Conservation (phyloP, 2,797 vertebrate genomes). For the Sebastes alutus region DNA sequence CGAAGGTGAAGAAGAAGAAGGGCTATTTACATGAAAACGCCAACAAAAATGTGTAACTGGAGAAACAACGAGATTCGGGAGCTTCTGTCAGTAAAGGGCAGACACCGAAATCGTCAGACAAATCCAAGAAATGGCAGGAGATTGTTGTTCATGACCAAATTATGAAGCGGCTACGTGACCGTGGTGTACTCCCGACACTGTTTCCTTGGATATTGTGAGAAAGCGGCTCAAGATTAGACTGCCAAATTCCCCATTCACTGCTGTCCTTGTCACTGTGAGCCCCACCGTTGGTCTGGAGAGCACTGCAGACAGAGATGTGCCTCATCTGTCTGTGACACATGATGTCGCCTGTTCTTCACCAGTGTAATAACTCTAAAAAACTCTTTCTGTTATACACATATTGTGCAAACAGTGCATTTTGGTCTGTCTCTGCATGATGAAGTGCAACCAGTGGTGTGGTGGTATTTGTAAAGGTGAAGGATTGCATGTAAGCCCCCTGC, state of each 20-base stretch:
- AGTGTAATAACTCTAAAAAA: background rate
- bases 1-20: too few species aligned
- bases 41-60: too few species aligned
- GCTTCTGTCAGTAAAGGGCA: too few species aligned
- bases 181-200: too few species aligned
- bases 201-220: too few species aligned
- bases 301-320: background rate
- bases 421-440: conserved; percentile 38
- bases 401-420: conserved; percentile 31
- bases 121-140: too few species aligned
- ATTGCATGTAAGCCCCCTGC: conserved; percentile 24
- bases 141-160: too few species aligned
- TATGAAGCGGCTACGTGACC: too few species aligned
- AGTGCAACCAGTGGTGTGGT: conserved; percentile 37
- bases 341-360: background rate
- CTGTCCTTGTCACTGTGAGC: background rate
- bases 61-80: too few species aligned
- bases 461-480: conserved; percentile 58
- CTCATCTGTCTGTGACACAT: background rate
- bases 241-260: background rate
- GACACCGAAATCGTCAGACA: too few species aligned
- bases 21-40: too few species aligned
- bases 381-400: background rate
- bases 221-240: background rate
- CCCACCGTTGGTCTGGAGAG: background rate